phyloP scores from a whole-genome alignment of 2,888 invertebrate species.

The Acanthosoma haemorrhoidale region DNA sequence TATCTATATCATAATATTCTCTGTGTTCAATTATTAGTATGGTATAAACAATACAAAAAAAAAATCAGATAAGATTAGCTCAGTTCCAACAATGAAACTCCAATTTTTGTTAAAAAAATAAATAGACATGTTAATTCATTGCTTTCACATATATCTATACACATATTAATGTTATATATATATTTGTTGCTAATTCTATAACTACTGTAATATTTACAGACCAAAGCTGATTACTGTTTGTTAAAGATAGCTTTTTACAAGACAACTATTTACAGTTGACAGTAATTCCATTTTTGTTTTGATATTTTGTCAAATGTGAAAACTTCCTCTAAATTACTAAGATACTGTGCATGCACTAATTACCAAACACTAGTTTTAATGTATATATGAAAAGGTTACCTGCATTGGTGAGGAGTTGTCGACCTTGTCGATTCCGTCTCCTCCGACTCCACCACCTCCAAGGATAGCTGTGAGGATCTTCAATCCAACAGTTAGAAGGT shows the following conservation, averaged over 20 bases:
- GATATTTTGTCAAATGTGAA: background rate
- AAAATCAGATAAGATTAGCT: too few relatives aligned
- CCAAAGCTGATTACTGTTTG: background rate
- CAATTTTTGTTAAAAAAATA: too few relatives aligned
- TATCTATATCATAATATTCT: too few relatives aligned
- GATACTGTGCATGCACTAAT: constrained; percentile 37
- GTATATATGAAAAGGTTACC: constrained; percentile 52
- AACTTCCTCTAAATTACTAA: constrained; percentile 7
- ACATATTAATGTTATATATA: background rate
- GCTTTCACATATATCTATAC: background rate
- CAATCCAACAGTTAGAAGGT: constrained; percentile 76
- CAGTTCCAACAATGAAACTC: too few relatives aligned
- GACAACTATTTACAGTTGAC: constrained; percentile 30
- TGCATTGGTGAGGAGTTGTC: constrained; percentile 76
- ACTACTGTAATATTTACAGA: constrained; percentile 1
- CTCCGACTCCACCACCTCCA: constrained; percentile 71
- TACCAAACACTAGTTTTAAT: background rate
- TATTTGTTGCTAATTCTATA: background rate
- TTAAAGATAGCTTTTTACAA: constrained; percentile 22
- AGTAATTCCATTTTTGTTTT: constrained; percentile 11
- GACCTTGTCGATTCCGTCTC: constrained; percentile 81
- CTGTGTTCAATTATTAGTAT: too few relatives aligned
- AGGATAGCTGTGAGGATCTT: constrained; percentile 79
- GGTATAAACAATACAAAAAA: too few relatives aligned
- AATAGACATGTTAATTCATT: too few relatives aligned